Conservation (phyloP, 2,113 vertebrate species). For the Rhynchomys soricoides region DNA sequence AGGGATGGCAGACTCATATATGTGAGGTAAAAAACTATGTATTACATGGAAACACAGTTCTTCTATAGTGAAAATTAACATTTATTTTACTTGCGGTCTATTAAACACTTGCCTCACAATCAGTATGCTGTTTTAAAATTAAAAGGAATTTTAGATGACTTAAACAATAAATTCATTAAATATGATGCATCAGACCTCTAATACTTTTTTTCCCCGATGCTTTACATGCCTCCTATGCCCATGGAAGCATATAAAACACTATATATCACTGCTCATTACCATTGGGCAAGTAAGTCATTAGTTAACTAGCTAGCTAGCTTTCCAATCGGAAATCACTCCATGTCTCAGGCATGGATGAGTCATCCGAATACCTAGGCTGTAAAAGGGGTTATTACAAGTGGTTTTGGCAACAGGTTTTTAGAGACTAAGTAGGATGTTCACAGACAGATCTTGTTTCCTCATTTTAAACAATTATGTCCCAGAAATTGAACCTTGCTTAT, state of each 20-base stretch:
- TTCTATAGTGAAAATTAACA: not conserved
- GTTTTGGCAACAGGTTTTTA: constrained; percentile 16
- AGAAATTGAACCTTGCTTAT: constrained; percentile 6
- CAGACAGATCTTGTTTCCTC: not conserved
- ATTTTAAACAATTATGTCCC: constrained; percentile 28
- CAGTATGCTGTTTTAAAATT: constrained; percentile 37
- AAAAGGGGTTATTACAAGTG: not conserved
- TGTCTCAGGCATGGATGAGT: not conserved
- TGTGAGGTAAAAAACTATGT: not conserved
- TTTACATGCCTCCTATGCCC: not conserved
- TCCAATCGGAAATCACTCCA: constrained; percentile 9
- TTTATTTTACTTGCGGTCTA: constrained; percentile 20
- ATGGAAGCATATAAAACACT: not conserved
- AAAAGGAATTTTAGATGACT: constrained; percentile 47
- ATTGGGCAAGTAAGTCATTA: constrained; percentile 33
- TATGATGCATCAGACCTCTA: not conserved
- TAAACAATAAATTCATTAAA: constrained; percentile 46
- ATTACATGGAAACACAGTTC: constrained; percentile 18
- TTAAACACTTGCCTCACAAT: constrained; percentile 36
- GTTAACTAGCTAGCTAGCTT: not conserved
- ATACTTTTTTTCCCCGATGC: not conserved
- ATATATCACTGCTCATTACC: not conserved
- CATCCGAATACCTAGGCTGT: not conserved
- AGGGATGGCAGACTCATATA: not conserved
- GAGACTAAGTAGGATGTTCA: constrained; percentile 41